These are phyloP conservation scores for Euplexia lucipara DNA, from an alignment of 2,888 invertebrate species.

Conservation along the genomic window DNA sequence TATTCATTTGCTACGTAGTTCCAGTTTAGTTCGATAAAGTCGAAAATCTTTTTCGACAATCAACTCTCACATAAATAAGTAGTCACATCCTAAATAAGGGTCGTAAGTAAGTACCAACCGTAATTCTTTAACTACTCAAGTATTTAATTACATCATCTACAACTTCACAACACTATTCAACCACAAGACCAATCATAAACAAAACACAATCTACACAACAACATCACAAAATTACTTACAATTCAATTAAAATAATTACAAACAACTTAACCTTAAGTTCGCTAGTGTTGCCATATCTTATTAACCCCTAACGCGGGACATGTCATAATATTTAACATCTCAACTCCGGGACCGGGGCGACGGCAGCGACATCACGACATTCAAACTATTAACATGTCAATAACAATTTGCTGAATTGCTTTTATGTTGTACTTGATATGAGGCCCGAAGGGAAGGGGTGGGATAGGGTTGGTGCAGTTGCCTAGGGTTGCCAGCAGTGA, in stretches of 20 bases:
- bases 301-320: constrained; percentile 55
- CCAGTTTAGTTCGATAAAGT: no score
- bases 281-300: constrained; percentile 40
- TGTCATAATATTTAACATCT: constrained; percentile 62
- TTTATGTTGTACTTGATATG: constrained; percentile 84
- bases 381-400: constrained; percentile 87
- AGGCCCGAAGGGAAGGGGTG: constrained; percentile 80
- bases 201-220: constrained; percentile 11
- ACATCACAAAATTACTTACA: constrained; percentile 25
- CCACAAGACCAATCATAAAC: constrained; percentile 13
- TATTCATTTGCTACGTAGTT: no score
- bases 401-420: constrained; percentile 90
- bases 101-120: no score
- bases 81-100: no score
- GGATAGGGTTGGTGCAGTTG: constrained; percentile 74
- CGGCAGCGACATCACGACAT: constrained; percentile 75
- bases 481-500: neutral
- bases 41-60: no score
- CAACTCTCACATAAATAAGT: no score
- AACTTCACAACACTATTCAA: constrained; percentile 17
- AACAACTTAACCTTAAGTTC: constrained; percentile 47
- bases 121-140: no score
- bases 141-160: neutral
- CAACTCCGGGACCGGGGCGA: constrained; percentile 50
- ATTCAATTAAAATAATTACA: constrained; percentile 52